Evolutionary conservation across 2,888 invertebrate genomes (phyloP), one percentile per base, ranked within the genome.

Genomic region (Agrypnus murinus): DNA sequence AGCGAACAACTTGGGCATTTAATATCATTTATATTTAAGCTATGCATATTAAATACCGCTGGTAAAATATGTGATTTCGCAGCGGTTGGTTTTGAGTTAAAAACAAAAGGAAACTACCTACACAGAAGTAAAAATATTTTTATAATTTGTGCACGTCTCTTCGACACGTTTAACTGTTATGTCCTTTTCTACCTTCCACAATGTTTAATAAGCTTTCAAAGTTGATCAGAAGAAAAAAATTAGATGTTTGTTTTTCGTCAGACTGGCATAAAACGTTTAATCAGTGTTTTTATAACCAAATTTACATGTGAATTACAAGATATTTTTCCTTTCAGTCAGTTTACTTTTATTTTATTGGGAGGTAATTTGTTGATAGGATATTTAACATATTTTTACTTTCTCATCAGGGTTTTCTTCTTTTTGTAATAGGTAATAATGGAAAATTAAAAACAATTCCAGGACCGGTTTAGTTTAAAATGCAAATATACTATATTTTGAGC

Each of bases 61-160:
- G 48, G 65, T 72, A 72, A 72, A 69, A 69, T 72, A 72, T 72
- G 69, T 63, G 72, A 69, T 69, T 72, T 72, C 72, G 69, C 72
- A 72, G 72, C 69, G 65, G 72, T 72, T 48, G 72, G 69, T 63
- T 68, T 62, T 12, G 45, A 55, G 65, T 72, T 74, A 76, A 72
- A 76, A 76, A 73, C 68, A 66, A 75, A 75, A 71, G 67, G 72
- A 74, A 76, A 76, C 76, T 76, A 72, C 76, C 74, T 75, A 76
- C 72, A 75, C 76, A 74, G 76, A 72, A 77, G 76, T 77, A 69
- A 72, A 75, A 76, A 74, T 76, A 74, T 74, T 74, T 74, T 73
- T 72, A 59, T 72, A 55, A 58, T 48, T 46, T 66, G 46, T 46
- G 62, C 65, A 50, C 64, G 58, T 48, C 48, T 12, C 17, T 46